These are phyloP conservation scores for Aricia agestis DNA, from an alignment of 1,140 invertebrate genomes.

Conservation along the genomic window DNA sequence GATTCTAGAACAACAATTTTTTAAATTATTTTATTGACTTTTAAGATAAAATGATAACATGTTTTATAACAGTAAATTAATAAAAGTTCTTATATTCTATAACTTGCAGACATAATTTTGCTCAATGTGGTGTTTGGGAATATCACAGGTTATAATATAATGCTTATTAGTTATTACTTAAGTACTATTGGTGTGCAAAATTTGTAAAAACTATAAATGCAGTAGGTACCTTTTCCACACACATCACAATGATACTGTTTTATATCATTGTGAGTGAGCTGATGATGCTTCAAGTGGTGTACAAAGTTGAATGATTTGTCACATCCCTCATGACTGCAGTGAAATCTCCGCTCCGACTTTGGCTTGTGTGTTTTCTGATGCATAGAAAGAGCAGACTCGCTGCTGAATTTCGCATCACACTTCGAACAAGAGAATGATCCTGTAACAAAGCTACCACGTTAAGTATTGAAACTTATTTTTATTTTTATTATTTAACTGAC, in stretches of 20 bases:
- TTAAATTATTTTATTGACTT: no score
- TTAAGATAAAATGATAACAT: no score
- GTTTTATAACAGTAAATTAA: no score
- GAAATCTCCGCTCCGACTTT: slow-evolving; percentile 48
- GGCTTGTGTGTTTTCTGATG: slow-evolving; percentile 58
- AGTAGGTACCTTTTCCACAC: slow-evolving; percentile 53
- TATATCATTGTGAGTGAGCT: slow-evolving; percentile 51
- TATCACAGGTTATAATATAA: no score
- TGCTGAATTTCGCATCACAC: slow-evolving; percentile 51
- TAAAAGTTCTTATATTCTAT: no score
- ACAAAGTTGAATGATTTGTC: slow-evolving; percentile 60
- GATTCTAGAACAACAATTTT: no score
- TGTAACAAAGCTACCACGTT: slow-evolving; percentile 32
- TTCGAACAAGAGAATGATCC: slow-evolving; percentile 47
- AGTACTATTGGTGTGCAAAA: no score
- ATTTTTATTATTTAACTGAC: neutral
- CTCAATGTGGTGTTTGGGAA: no score
- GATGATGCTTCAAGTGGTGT: slow-evolving; percentile 62
- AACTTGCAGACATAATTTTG: no score
- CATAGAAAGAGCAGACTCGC: slow-evolving; percentile 50
- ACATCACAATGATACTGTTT: slow-evolving; percentile 53
- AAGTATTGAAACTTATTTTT: neutral
- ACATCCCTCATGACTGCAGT: slow-evolving; percentile 48
- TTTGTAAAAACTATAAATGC: no score
- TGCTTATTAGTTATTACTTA: no score